Base-by-base conservation (phyloP, 2,797 vertebrate species). In the Capromys pilorides region DNA sequence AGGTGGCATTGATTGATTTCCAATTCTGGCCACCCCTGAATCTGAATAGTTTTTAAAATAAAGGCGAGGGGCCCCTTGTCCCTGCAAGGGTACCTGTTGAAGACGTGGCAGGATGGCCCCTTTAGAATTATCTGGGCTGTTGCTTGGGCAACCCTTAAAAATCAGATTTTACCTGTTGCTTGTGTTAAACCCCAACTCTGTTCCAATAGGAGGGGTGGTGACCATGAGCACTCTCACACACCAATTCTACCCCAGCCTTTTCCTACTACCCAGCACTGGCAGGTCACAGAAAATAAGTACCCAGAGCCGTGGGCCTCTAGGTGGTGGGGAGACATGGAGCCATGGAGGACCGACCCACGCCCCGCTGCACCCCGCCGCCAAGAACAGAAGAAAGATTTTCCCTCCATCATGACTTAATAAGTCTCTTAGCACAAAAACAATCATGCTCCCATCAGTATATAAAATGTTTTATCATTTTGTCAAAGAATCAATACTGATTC, bases 1-100 rank as follows among this genome's bases (percentile, higher is more conserved):
- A 62, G 86, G 84, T 87, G 62, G 39, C 59, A 51, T 79, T 83
- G 95, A 95, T 73, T 73, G 69, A 91, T 75, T 97, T 97, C 94
- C 95, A 95, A 6, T 73, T 78, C 26, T 5, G 51, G 80, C 22
- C 96, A 62, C 6, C 26, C 62, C 41, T 78, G 54, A 24, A 49
- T 77, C 77, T 7, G 21, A 57, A 24, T 7, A 64, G 75, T 80
- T 89, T 89, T 59, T 41, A 41, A 92, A 88, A 91, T 64, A 83
- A 41, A 86, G 73, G n/a, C 39, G 73, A 93, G 21, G 33, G 73
- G 5, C 22, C 49, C 71, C 73, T 19, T 0, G 28, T 41, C 45
- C 85, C 80, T 87, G 59, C 0, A 57, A 22, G 54, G 36, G 84
- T 41, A 79, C 66, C 16, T 61, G 49, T 16, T 94, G 61, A 62